phyloP scores from a whole-genome alignment of 2,888 invertebrate genomes.

The Eutolmus rufibarbis region DNA sequence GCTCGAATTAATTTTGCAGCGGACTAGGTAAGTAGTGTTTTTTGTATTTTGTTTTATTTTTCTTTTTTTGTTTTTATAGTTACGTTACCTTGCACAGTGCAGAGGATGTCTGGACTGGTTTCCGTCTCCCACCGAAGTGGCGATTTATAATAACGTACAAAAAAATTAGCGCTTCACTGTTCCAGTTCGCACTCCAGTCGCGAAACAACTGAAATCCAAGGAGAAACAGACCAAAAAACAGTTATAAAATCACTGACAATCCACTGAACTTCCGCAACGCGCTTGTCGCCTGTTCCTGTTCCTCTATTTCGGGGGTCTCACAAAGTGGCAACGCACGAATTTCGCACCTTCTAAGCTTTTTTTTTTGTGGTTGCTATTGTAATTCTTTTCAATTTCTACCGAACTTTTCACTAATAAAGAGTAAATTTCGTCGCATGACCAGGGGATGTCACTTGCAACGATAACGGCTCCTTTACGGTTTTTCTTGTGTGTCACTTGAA shows the following conservation, averaged over 20 bases:
- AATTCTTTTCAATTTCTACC: not conserved
- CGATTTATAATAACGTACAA: not conserved
- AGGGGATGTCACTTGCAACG: not conserved
- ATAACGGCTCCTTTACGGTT: not conserved
- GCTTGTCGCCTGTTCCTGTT: not conserved
- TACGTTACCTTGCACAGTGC: not conserved
- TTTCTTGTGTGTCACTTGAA: not conserved
- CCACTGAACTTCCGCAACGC: not conserved
- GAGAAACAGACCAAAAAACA: not conserved
- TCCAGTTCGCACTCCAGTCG: not conserved
- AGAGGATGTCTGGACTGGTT: not conserved
- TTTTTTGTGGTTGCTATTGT: not conserved
- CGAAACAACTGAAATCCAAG: not conserved
- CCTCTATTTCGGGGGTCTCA: not conserved
- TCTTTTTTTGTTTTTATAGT: not conserved
- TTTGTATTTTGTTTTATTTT: not conserved
- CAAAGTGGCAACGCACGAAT: not conserved
- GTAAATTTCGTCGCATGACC: not conserved
- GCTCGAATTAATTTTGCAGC: not conserved
- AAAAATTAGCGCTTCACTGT: not conserved
- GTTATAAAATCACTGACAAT: not conserved
- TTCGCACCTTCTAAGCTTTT: not conserved
- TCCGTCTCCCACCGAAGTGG: not conserved
- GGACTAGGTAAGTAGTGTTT: not conserved
- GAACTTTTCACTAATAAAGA: not conserved